Base-by-base conservation (phyloP, 2,113 vertebrate genomes). In the Anarrhichthys ocellatus region DNA sequence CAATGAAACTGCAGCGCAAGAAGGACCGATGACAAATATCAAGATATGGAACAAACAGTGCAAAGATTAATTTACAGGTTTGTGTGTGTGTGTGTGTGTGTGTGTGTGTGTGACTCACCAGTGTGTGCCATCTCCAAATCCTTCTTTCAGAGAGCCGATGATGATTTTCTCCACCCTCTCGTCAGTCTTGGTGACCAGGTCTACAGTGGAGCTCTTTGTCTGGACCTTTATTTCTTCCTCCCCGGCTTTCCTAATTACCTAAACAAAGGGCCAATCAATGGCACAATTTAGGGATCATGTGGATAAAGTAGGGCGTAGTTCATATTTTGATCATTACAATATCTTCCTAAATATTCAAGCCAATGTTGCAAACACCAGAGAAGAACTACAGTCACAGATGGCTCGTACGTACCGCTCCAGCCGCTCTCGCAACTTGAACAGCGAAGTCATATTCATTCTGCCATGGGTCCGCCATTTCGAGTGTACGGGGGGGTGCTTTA, bases 111-210 rank as follows among this genome's bases (percentile, higher is more conserved):
- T 15, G 40, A 46, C 81, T 84, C 29, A 98, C 98, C 97, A 96
- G 93, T 99, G 97, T 66, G 94, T 94, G 50, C 96, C 71, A 0
- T 84, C 83, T 71, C 87, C 96, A 67, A 97, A 99, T 74, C 97
- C 96, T 73, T 96, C 91, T 85, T 95, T 97, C 80, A 99, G 93
- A 9, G 94, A 94, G 18, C 94, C 92, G 27, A 99, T 95, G 87
- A 99, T 96, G 93, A 99, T 97, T 69, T 97, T 96, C 95, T 99
- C 98, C 86, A 99, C 97, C 89, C 96, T 97, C 88, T 99, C 97
- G 81, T 99, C 98, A 0, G 98, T 99, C 88, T 95, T 92, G 2
- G 98, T 99, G 75, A 99, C 98, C 20, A 99, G 94, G 92, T 99
- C 98, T 20, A 96, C 97, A 0, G 97, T 96, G 46, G 96, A 98